These are phyloP conservation scores for Melanophora roralis DNA, from an alignment of 2,888 invertebrate genomes.

Conservation along the genomic window DNA sequence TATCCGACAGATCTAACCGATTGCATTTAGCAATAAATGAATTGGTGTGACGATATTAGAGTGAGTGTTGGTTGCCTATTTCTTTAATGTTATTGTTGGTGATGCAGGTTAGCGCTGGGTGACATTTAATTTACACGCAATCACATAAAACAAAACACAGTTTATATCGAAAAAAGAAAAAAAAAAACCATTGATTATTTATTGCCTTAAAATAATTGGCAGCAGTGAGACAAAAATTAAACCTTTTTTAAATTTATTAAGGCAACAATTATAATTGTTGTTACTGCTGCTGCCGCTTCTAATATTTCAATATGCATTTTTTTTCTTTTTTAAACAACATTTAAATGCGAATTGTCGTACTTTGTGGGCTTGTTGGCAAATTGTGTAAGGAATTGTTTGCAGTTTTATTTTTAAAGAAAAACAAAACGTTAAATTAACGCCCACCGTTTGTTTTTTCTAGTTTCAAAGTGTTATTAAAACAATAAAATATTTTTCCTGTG, in stretches of 20 bases:
- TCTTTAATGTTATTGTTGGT: constrained; percentile 8
- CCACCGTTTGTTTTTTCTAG: constrained; percentile 25
- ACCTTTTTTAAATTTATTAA: constrained; percentile 48
- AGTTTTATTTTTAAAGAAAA: constrained; percentile 32
- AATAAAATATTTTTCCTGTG: constrained; percentile 7
- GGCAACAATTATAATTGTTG: constrained; percentile 46
- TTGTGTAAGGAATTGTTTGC: constrained; percentile 51
- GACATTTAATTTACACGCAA: constrained; percentile 60
- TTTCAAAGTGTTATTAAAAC: constrained; percentile 21
- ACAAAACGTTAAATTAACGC: constrained; percentile 54
- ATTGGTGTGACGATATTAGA: constrained; percentile 48
- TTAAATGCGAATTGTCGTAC: constrained; percentile 39
- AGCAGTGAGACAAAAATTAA: constrained; percentile 20
- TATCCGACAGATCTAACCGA: constrained; percentile 71
- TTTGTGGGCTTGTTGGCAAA: constrained; percentile 61
- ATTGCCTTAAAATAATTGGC: constrained; percentile 42
- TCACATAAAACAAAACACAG: constrained; percentile 43
- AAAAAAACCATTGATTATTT: constrained; percentile 50
- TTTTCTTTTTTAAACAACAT: constrained; percentile 35
- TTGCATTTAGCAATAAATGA: constrained; percentile 55
- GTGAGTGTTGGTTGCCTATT: constrained; percentile 43
- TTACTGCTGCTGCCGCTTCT: constrained; percentile 24
- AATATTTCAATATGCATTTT: constrained; percentile 6
- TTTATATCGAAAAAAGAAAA: constrained; percentile 4
- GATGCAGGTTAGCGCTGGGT: constrained; percentile 13